A percentile compares a stretch with the other conserved stretches of the same genome.
Conservation (phyloP, 2,113 vertebrate genomes). For the Porphyrio hochstetteri region DNA sequence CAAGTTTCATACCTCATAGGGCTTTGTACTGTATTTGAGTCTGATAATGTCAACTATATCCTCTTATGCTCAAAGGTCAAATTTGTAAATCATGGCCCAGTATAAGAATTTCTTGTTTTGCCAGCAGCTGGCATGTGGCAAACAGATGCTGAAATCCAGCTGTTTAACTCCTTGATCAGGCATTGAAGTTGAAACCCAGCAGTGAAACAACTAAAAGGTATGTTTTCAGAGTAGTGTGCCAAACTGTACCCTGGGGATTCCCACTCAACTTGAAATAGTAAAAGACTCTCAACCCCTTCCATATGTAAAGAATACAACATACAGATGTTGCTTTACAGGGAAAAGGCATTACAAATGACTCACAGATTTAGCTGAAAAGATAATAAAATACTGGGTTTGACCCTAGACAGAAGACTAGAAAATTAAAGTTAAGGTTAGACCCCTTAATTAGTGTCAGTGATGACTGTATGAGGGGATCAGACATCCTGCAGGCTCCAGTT, state of each 20-base stretch:
- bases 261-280: not conserved
- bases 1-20: not conserved
- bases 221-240: slow-evolving; percentile 29
- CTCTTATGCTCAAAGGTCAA: slow-evolving; percentile 3
- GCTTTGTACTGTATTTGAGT: not conserved
- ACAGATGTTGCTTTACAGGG: not conserved
- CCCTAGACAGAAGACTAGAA: not conserved
- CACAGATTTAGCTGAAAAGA: not conserved
- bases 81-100: not conserved
- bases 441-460: not conserved
- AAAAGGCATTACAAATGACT: not conserved
- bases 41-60: not conserved
- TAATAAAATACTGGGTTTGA: not conserved
- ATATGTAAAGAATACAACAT: not conserved
- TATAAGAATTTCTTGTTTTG: not conserved
- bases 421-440: not conserved
- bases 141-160: slow-evolving; percentile 19
- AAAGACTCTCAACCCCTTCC: not conserved
- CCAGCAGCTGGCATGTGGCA: not conserved
- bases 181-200: not conserved
- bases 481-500: not conserved
- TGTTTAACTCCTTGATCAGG: not conserved
- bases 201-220: not conserved
- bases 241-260: slow-evolving; percentile 9
- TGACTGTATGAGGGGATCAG: not conserved